Percentiles rank a stretch among this genome's conserved stretches.
Evolutionary conservation across 1,140 invertebrate genomes (phyloP).

Genomic region (Zeugodacus cucurbitae): DNA sequence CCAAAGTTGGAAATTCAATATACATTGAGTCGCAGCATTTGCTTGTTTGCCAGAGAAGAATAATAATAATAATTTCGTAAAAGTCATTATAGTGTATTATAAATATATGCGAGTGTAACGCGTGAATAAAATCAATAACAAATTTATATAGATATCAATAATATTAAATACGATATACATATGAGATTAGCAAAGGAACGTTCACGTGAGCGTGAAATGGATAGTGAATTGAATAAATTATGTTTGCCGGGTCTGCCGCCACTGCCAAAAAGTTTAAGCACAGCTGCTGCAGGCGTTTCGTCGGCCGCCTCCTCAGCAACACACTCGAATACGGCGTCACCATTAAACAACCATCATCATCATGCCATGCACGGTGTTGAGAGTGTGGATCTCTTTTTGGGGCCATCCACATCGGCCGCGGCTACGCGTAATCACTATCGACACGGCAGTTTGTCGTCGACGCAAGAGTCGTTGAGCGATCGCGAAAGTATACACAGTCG

Average conservation of each 20-base stretch:
- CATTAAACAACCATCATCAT: constrained; percentile 27
- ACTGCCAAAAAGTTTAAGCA: constrained; percentile 84
- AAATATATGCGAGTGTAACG: background rate
- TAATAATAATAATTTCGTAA: constrained; percentile 7
- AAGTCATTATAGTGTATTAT: constrained; percentile 28
- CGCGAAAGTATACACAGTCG: constrained; percentile 61
- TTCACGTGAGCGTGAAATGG: constrained; percentile 48
- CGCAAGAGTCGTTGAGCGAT: constrained; percentile 61
- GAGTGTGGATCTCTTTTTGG: constrained; percentile 55
- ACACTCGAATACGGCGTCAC: constrained; percentile 40
- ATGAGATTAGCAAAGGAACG: constrained; percentile 32
- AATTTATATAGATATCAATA: background rate
- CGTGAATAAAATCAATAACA: constrained; percentile 21
- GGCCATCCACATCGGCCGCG: constrained; percentile 59
- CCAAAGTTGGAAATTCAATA: constrained; percentile 98
- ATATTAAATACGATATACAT: constrained; percentile 31
- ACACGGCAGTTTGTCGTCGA: constrained; percentile 56
- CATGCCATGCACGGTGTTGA: constrained; percentile 39
- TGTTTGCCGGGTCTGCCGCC: constrained; percentile 77
- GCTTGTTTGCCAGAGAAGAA: background rate
- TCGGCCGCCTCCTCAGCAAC: constrained; percentile 48
- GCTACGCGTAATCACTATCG: constrained; percentile 50
- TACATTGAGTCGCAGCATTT: constrained; percentile 67
- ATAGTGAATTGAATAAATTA: constrained; percentile 50
- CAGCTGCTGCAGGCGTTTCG: constrained; percentile 73